Evolutionary conservation across 2,797 vertebrate species (phyloP).

Genomic region (Emydoidea blandingii): DNA sequence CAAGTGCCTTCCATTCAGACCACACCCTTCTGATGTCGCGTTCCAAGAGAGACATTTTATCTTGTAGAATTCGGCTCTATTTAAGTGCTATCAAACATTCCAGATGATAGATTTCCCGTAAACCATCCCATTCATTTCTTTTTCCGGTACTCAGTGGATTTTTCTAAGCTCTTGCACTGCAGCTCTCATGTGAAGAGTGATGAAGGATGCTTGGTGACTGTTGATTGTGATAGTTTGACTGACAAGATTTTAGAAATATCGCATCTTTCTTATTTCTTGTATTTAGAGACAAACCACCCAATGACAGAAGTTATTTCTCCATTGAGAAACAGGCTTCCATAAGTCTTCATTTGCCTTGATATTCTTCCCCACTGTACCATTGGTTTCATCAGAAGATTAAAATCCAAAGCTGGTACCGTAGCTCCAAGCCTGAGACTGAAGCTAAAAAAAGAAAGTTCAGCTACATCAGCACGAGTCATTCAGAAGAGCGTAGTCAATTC

Average conservation of each 20-base stretch:
- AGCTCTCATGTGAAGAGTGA: not conserved
- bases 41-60: not conserved
- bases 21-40: not conserved
- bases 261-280: slow-evolving; percentile 25
- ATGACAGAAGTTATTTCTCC: not conserved
- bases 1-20: not conserved
- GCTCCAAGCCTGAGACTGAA: not conserved
- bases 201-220: not conserved
- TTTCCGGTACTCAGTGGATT: not conserved
- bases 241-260: not conserved
- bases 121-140: not conserved
- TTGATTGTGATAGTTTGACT: not conserved
- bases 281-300: not conserved
- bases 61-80: not conserved
- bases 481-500: accelerated
- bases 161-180: not conserved
- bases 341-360: slow-evolving; percentile 14
- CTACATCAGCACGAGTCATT: not conserved
- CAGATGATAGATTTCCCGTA: not conserved
- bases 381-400: not conserved
- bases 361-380: not conserved
- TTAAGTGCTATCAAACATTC: not conserved
- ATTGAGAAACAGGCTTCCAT: not conserved
- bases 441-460: not conserved
- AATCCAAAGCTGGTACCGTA: not conserved